These are phyloP conservation scores for Pseudotriccus pelzelni DNA, from an alignment of 2,797 vertebrate genomes.

Conservation along the genomic window DNA sequence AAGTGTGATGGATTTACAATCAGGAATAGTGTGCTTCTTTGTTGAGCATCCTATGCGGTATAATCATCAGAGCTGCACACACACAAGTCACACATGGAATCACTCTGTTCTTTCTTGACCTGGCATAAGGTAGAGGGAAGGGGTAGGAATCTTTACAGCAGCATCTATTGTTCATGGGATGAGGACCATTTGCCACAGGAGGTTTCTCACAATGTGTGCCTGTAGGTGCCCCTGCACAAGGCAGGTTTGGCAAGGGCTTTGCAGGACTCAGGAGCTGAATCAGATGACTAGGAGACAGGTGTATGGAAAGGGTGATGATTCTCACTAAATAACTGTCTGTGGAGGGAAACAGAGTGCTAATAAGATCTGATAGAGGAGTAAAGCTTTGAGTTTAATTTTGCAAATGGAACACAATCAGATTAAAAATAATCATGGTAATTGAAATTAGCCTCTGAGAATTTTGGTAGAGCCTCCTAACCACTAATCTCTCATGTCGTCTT, in stretches of 20 bases:
- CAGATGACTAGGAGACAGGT: neutral
- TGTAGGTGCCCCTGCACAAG: neutral
- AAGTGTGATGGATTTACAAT: neutral
- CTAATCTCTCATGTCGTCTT: neutral
- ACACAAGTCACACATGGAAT: neutral
- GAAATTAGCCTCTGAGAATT: neutral
- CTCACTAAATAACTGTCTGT: neutral
- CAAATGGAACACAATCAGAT: neutral
- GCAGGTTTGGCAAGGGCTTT: neutral
- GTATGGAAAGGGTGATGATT: neutral
- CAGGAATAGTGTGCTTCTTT: neutral
- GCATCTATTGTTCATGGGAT: fast-evolving
- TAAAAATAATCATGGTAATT: neutral
- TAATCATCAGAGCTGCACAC: no score
- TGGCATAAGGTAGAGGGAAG: neutral
- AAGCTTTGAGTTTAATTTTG: neutral
- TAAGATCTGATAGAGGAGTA: neutral
- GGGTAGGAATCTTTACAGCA: neutral
- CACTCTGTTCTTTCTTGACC: neutral
- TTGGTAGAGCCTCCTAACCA: neutral
- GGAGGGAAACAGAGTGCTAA: neutral
- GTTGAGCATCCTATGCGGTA: neutral
- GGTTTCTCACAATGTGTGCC: neutral
- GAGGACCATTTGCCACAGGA: fast-evolving
- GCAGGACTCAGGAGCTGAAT: neutral